Conservation (phyloP, 2,888 invertebrate species). For the Melangyna quadrimaculata region DNA sequence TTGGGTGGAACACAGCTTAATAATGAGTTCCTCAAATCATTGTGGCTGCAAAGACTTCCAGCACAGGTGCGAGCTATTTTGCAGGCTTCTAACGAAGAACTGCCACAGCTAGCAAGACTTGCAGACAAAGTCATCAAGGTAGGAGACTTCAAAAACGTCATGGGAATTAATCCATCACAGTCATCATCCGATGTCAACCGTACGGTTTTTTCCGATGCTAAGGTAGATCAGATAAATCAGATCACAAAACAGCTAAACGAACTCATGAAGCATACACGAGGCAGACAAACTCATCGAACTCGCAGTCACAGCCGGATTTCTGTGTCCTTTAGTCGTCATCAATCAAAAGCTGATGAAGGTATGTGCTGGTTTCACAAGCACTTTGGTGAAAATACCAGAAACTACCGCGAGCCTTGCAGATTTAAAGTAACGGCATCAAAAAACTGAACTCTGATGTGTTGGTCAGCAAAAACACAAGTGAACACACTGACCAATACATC, state of each 20-base stretch:
- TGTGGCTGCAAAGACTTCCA: conserved; percentile 37
- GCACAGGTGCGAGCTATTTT: conserved; percentile 37
- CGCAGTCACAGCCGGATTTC: background rate
- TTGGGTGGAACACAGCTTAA: conserved; percentile 45
- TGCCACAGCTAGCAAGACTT: conserved; percentile 8
- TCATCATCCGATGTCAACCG: background rate
- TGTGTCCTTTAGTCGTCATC: background rate
- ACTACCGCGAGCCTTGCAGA: conserved; percentile 41
- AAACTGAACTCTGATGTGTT: conserved; percentile 27
- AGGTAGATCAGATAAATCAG: conserved; percentile 5
- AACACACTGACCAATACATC: background rate
- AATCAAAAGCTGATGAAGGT: background rate
- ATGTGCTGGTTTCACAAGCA: conserved; percentile 49
- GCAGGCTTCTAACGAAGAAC: conserved; percentile 36
- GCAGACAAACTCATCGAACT: background rate
- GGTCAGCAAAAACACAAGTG: background rate
- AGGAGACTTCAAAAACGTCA: background rate
- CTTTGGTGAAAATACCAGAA: conserved; percentile 32
- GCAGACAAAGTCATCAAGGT: conserved; percentile 40
- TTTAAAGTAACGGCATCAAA: conserved; percentile 13
- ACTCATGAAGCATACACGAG: background rate
- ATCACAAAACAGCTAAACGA: no score
- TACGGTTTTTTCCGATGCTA: background rate
- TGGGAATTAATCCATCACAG: background rate
- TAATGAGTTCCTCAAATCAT: conserved; percentile 38